Conservation (phyloP, 1,140 invertebrate genomes). For the Drosophila auraria region DNA sequence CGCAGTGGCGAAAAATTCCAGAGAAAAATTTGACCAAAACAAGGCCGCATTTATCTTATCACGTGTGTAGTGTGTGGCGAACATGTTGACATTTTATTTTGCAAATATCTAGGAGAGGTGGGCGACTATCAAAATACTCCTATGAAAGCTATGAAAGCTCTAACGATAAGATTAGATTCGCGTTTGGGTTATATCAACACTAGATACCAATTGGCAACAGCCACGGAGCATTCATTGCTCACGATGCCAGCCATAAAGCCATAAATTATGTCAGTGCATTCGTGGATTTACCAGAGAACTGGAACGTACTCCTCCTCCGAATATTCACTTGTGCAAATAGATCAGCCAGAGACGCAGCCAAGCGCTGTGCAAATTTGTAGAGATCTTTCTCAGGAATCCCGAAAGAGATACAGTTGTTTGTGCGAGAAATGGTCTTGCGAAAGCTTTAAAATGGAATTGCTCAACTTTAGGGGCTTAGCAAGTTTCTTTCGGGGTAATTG, state of each 20-base stretch:
- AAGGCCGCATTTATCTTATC: constrained; percentile 45
- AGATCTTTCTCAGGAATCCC: constrained; percentile 35
- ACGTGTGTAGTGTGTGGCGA: background rate
- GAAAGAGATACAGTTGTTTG: constrained; percentile 22
- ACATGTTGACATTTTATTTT: constrained; percentile 52
- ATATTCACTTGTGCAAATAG: constrained; percentile 37
- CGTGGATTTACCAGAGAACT: constrained; percentile 13
- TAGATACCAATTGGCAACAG: constrained; percentile 26
- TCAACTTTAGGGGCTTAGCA: constrained; percentile 24
- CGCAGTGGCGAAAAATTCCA: constrained; percentile 25
- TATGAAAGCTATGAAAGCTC: constrained; percentile 3
- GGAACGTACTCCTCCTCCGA: background rate
- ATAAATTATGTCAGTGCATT: constrained; percentile 1
- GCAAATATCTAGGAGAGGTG: constrained; percentile 26
- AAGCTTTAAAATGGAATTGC: constrained; percentile 24
- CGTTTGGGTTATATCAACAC: constrained; percentile 39
- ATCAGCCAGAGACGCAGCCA: constrained; percentile 4
- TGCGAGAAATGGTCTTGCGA: constrained; percentile 9
- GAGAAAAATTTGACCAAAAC: constrained; percentile 31
- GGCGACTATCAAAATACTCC: background rate
- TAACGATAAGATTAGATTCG: constrained; percentile 43
- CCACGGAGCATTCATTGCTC: background rate
- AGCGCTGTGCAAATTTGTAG: constrained; percentile 31
- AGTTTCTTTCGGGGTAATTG: constrained; percentile 21
- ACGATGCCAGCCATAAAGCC: constrained; percentile 14